A percentile compares a stretch with the other conserved stretches of the same genome.
phyloP scores from a whole-genome alignment of 2,888 invertebrate species.

The Drosophila birchii region DNA sequence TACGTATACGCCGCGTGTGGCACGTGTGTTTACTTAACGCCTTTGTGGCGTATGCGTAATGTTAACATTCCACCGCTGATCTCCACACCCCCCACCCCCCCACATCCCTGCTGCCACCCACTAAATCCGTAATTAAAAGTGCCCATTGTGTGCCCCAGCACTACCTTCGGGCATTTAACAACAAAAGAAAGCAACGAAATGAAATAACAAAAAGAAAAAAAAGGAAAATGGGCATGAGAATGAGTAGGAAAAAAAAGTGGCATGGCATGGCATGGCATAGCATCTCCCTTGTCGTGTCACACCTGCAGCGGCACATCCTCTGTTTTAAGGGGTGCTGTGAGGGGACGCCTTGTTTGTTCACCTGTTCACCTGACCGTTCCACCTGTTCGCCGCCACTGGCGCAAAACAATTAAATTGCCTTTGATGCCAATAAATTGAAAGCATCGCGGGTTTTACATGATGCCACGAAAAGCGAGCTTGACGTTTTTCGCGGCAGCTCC shows the following conservation, averaged over 20 bases:
- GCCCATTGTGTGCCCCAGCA: slow-evolving; percentile 27
- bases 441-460: slow-evolving; percentile 27
- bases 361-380: slow-evolving; percentile 30
- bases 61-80: slow-evolving; percentile 11
- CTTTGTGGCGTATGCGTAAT: slow-evolving; percentile 29
- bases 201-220: slow-evolving; percentile 25
- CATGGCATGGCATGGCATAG: slow-evolving; percentile 1
- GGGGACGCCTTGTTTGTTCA: slow-evolving; percentile 46
- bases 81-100: not conserved
- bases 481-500: slow-evolving; percentile 1
- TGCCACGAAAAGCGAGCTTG: slow-evolving; percentile 23
- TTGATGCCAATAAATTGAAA: slow-evolving; percentile 58
- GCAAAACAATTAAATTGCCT: slow-evolving; percentile 51
- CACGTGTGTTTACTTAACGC: slow-evolving; percentile 23
- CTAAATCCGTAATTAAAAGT: slow-evolving; percentile 38
- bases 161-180: slow-evolving; percentile 29
- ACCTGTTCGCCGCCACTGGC: slow-evolving; percentile 21
- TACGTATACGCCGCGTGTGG: slow-evolving; percentile 20
- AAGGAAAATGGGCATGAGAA: not conserved
- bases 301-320: slow-evolving; percentile 15
- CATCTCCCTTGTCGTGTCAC: slow-evolving; percentile 2
- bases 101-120: not conserved
- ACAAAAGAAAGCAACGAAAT: slow-evolving; percentile 20
- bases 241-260: not conserved
- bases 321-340: not conserved